A percentile compares a stretch with the other conserved stretches of the same genome.
Conservation (phyloP, 2,797 vertebrate species). For the Oryzias dopingdopingensis region DNA sequence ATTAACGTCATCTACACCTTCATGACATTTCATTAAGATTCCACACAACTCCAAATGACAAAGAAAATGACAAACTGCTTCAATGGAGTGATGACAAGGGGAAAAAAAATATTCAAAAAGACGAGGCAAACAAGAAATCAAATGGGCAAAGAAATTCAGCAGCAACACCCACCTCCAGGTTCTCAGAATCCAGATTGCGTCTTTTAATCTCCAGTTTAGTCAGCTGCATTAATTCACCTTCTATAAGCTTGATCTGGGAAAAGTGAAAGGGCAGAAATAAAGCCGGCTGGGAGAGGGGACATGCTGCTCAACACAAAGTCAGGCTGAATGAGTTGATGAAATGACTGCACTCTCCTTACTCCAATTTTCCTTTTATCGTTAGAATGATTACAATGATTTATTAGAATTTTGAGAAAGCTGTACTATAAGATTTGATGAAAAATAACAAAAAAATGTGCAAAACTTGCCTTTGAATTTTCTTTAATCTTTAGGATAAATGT, state of each 20-base stretch:
- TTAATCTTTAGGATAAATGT: no score
- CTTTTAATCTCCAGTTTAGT: slow-evolving; percentile 98
- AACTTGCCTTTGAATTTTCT: no score
- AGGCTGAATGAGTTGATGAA: slow-evolving; percentile 18
- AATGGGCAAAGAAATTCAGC: slow-evolving; percentile 34
- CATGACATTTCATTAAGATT: neutral
- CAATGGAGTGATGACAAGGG: slow-evolving; percentile 42
- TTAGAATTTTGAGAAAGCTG: no score
- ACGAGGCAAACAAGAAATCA: neutral
- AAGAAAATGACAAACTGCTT: slow-evolving; percentile 5
- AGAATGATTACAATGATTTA: no score
- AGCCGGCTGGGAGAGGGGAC: slow-evolving; percentile 33
- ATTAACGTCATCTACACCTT: neutral
- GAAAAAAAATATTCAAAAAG: slow-evolving; percentile 10
- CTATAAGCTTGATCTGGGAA: slow-evolving; percentile 98
- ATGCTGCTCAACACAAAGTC: slow-evolving; percentile 23
- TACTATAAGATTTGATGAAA: neutral
- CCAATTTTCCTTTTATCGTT: neutral
- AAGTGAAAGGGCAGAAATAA: slow-evolving; percentile 77
- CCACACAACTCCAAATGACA: neutral
- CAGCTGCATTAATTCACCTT: slow-evolving; percentile 96
- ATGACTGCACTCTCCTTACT: slow-evolving; percentile 11
- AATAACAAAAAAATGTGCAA: no score
- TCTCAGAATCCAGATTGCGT: slow-evolving; percentile 91
- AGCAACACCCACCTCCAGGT: slow-evolving; percentile 88